Percentiles rank a stretch among this genome's conserved stretches.
These are phyloP conservation scores for Tribolium madens DNA, from an alignment of 1,140 invertebrate genomes.

Conservation along the genomic window DNA sequence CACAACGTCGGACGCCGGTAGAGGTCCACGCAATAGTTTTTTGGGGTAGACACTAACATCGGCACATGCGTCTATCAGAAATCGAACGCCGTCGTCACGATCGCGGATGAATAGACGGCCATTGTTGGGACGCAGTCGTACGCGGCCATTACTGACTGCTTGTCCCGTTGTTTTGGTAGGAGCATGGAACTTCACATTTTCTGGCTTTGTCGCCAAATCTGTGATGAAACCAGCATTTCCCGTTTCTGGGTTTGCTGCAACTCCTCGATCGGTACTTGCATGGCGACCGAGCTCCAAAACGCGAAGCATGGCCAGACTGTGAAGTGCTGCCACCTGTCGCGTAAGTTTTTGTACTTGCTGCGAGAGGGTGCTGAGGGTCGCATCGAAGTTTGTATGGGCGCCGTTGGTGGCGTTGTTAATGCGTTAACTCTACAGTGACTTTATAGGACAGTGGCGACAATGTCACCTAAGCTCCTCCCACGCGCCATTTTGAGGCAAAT, in stretches of 20 bases:
- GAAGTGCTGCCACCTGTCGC: constrained; percentile 28
- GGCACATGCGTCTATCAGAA: constrained; percentile 40
- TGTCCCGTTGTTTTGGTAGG: constrained; percentile 48
- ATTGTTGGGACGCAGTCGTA: constrained; percentile 37
- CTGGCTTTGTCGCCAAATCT: constrained; percentile 50
- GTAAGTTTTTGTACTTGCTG: constrained; percentile 46
- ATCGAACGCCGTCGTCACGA: neutral
- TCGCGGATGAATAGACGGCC: constrained; percentile 55
- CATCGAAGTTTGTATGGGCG: neutral
- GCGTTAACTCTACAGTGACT: no score
- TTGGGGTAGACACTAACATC: constrained; percentile 31
- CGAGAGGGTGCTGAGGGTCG: neutral
- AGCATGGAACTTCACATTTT: constrained; percentile 54
- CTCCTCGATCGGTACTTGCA: neutral
- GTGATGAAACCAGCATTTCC: constrained; percentile 55
- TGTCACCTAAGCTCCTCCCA: no score
- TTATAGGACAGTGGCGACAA: no score
- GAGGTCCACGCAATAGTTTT: neutral
- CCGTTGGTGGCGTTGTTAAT: neutral
- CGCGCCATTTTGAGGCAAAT: no score
- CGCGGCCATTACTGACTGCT: constrained; percentile 54
- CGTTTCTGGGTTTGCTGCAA: neutral
- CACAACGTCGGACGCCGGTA: constrained; percentile 47
- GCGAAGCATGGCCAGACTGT: neutral
- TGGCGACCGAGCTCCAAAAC: neutral